A percentile compares a stretch with the other conserved stretches of the same genome.
Evolutionary conservation across 2,113 vertebrate genomes (phyloP).

Genomic region (Nipponia nippon): DNA sequence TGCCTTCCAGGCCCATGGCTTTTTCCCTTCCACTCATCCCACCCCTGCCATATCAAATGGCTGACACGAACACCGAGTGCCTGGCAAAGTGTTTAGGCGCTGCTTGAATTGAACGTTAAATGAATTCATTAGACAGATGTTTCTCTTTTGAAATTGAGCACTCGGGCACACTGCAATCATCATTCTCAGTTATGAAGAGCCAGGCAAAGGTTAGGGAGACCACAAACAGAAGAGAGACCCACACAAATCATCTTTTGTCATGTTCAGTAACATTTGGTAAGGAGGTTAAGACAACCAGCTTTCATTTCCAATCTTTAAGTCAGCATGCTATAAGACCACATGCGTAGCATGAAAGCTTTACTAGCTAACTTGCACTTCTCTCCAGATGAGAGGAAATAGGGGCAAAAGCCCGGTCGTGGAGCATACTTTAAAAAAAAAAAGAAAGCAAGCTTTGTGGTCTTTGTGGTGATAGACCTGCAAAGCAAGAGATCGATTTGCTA

Average conservation of each 20-base stretch:
- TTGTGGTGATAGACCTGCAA: neutral
- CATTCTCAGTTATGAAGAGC: neutral
- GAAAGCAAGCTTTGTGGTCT: neutral
- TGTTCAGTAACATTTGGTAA: neutral
- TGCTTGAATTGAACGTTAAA: neutral
- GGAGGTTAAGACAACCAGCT: neutral
- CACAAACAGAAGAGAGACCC: neutral
- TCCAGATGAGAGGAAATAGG: neutral
- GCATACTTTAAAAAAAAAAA: neutral
- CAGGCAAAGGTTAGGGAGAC: neutral
- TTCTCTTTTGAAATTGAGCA: neutral
- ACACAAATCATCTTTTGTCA: neutral
- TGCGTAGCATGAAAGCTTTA: neutral
- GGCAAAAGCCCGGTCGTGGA: neutral
- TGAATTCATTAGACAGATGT: neutral
- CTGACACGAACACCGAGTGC: rapidly evolving
- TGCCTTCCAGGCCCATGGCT: neutral
- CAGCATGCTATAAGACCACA: neutral
- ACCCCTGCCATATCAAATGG: neutral
- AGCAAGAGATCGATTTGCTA: neutral
- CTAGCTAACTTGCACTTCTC: neutral
- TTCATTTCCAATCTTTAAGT: neutral
- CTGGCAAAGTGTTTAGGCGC: neutral
- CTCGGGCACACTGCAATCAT: neutral
- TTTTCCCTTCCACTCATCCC: neutral